Base-by-base conservation (phyloP, 1,140 invertebrate species). In the Hypsibius dujardini region DNA sequence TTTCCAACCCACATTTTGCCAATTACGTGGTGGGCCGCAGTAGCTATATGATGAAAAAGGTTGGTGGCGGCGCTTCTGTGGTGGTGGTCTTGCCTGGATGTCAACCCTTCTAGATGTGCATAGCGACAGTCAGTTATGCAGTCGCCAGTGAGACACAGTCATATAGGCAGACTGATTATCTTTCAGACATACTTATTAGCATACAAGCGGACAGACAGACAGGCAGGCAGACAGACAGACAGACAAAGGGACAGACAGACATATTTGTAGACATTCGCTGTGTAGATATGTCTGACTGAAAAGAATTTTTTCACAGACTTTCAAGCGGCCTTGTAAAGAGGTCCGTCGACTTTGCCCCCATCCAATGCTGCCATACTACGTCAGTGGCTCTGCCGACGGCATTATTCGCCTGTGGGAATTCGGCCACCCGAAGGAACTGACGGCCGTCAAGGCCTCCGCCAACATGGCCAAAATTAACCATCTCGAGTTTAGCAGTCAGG, bases 351-450 rank as follows among this genome's bases (percentile, higher is more conserved):
- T 99, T 80, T 90, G 90, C 73, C 87, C 95, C 40, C 95, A 99
- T 86, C 93, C 95, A 40, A 81, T 88, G 69, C 83, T 96, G 77
- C 92, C 94, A 67, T 79, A 80, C 73, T 81, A 98, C 82, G 80
- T 98, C 74, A 95, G 92, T 70, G 95, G 95, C 71, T 89, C 90
- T 70, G 90, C 95, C 78, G 95, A 98, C 83, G 95, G 95, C 12
- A 95, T 92, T 1, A 95, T 98, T 2, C 87, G 90, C 73, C 83
- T 98, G 72, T 97, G 94, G 92, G 94, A 99, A 82, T 98, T 94
- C 93, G 90, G 90, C 42, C 92, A 96, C 79, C 84, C 86, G 47
- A 88, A 90, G 72, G 87, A 90, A 14, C 87, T 98, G 3, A 88
- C 91, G 75, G 88, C 88, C 56, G 89, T 93, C 2, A 84, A 94